Base-by-base conservation (phyloP, 2,888 invertebrate genomes). In the Atrina japonica region DNA sequence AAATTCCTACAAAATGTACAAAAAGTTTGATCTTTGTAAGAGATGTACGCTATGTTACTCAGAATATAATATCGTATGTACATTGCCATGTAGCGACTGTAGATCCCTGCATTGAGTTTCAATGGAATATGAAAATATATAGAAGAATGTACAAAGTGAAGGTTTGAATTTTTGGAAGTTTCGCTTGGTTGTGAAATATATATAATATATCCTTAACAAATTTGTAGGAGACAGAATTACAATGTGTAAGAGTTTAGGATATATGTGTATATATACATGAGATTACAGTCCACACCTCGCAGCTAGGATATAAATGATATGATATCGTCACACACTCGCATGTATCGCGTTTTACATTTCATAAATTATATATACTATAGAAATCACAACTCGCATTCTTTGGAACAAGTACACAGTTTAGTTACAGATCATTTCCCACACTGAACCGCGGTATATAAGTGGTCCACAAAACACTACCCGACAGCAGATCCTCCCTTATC, bases 401-500 rank as follows among this genome's bases (percentile, higher is more conserved):
- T 49, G 47, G 45, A 14, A 49, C 41, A 35, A 14, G n/a, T 25
- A 16, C 25, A 14, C 52, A 52, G 52, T 52, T 25, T 25, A 52
- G 52, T 18, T 52, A 11, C 27, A 18, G 52, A 16, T 23, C 25
- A 5, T n/a, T 18, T 16, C 21, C 18, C 16, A 25, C 52, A 11
- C 14, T 52, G 23, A 25, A 23, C 18, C 52, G 16, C 52, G 52
- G 52, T 52, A 14, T 60, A 43, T 43, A 59, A 40, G 49, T 69
- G 69, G 69, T 69, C 69, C 69, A 56, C 69, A 30, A 49, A 52
- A 67, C 35, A 29, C 43, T 53, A 55, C 43, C 63, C 71, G 67
- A 67, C 71, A 71, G 66, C 49, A 56, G 47, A 58, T 67, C 71
- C 71, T 72, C 71, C 66, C 71, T 43, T 45, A 23, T 53, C 21